A percentile compares a stretch with the other conserved stretches of the same genome.
phyloP scores from a whole-genome alignment of 2,797 vertebrate genomes.

The Dendrocincla tyrannina region DNA sequence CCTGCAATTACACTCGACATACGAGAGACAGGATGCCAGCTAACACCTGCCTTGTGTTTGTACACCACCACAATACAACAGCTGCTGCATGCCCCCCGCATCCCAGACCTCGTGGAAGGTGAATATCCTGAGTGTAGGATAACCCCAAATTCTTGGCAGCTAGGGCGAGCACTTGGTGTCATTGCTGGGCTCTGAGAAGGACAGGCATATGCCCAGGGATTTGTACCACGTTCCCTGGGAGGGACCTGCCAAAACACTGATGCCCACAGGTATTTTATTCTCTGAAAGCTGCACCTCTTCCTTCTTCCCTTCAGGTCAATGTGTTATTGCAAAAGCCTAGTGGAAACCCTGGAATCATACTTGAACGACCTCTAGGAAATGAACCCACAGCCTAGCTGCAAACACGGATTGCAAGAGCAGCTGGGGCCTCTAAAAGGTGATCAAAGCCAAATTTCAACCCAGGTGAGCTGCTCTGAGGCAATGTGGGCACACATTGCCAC shows the following conservation, averaged over 20 bases:
- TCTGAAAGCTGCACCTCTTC: background rate
- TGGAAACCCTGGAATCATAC: background rate
- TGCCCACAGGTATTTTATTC: background rate
- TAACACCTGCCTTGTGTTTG: slow-evolving; percentile 41
- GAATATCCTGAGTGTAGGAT: background rate
- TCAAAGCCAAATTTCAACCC: background rate
- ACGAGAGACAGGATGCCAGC: background rate
- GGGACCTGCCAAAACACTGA: background rate
- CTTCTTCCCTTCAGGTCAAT: background rate
- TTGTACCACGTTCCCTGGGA: background rate
- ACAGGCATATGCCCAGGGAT: background rate
- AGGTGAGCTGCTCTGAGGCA: background rate
- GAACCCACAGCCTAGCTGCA: background rate
- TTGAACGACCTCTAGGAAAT: background rate
- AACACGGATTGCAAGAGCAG: background rate
- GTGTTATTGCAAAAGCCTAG: background rate
- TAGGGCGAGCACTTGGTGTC: accelerated
- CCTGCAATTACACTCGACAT: background rate
- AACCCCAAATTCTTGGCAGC: background rate
- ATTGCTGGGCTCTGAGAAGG: background rate
- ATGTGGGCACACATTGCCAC: accelerated
- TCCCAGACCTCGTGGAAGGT: background rate
- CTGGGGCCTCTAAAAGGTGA: background rate
- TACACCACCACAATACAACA: background rate
- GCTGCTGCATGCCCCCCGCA: background rate